Evolutionary conservation across 2,113 vertebrate genomes (phyloP).

Genomic region (Sapayoa aenigma): DNA sequence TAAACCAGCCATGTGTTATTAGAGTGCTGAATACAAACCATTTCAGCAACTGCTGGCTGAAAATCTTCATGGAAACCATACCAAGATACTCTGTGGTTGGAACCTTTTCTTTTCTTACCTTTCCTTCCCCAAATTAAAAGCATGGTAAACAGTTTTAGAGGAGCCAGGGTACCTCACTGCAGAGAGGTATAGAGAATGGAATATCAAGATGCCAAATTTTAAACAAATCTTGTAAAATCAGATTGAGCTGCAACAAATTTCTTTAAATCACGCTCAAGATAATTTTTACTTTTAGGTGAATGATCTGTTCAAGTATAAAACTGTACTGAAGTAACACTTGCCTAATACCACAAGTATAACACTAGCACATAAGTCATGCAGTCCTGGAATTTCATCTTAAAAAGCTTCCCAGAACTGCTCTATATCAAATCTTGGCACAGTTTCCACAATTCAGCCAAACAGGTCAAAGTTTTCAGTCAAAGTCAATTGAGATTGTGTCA

Average conservation of each 20-base stretch:
- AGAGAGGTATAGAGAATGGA: background rate
- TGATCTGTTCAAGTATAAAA: background rate
- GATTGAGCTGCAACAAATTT: background rate
- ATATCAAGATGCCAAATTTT: background rate
- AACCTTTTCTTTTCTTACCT: background rate
- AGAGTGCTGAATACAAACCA: background rate
- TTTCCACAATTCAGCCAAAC: conserved; percentile 40
- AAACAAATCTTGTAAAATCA: background rate
- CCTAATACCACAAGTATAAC: background rate
- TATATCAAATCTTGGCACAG: conserved; percentile 55
- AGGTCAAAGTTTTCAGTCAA: conserved; percentile 64
- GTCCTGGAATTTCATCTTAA: conserved; percentile 29
- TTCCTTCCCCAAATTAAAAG: background rate
- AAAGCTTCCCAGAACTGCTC: conserved; percentile 42
- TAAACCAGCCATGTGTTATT: background rate
- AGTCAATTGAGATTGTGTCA: conserved; percentile 58
- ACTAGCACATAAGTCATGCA: conserved; percentile 32
- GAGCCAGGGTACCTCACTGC: background rate
- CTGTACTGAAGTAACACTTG: background rate
- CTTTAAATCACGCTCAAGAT: background rate
- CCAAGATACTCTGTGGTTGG: rapidly evolving
- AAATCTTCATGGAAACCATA: background rate
- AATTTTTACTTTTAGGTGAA: background rate
- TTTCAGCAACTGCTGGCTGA: background rate
- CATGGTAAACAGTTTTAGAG: background rate